Percentiles rank a stretch among this genome's conserved stretches.
phyloP scores from a whole-genome alignment of 1,140 invertebrate species.

The Centruroides sculpturatus region DNA sequence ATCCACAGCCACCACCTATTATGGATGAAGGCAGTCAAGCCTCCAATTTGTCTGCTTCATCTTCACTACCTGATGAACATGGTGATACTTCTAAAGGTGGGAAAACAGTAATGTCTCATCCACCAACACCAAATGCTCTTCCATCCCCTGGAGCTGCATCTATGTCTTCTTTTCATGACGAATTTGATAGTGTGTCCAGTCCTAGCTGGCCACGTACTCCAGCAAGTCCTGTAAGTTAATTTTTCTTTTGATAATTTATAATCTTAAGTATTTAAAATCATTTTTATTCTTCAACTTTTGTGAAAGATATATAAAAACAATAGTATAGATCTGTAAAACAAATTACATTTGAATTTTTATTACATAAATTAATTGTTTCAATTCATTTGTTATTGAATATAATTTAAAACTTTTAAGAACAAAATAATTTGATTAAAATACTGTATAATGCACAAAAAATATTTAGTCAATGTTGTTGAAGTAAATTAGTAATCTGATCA shows the following conservation, averaged over 20 bases:
- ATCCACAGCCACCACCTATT: slow-evolving; percentile 17
- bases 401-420: too few relatives aligned
- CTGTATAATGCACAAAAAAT: too few relatives aligned
- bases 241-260: neutral
- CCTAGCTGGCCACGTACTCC: slow-evolving; percentile 60
- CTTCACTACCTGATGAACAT: slow-evolving; percentile 18
- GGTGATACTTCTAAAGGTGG: slow-evolving; percentile 13
- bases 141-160: slow-evolving; percentile 60
- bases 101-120: slow-evolving; percentile 33
- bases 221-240: slow-evolving; percentile 63
- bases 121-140: slow-evolving; percentile 50
- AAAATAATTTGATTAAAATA: too few relatives aligned
- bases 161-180: slow-evolving; percentile 68
- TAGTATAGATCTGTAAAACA: too few relatives aligned
- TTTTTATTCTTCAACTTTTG: too few relatives aligned
- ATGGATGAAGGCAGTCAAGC: slow-evolving; percentile 22
- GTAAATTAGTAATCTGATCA: too few relatives aligned
- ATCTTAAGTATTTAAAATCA: neutral
- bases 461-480: too few relatives aligned
- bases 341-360: too few relatives aligned
- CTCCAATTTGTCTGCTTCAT: slow-evolving; percentile 19
- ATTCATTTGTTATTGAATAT: too few relatives aligned
- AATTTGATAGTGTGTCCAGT: slow-evolving; percentile 72
- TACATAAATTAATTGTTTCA: too few relatives aligned
- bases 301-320: too few relatives aligned